Base-by-base conservation (phyloP, 2,888 invertebrate genomes). In the Luffia ferchaultella region DNA sequence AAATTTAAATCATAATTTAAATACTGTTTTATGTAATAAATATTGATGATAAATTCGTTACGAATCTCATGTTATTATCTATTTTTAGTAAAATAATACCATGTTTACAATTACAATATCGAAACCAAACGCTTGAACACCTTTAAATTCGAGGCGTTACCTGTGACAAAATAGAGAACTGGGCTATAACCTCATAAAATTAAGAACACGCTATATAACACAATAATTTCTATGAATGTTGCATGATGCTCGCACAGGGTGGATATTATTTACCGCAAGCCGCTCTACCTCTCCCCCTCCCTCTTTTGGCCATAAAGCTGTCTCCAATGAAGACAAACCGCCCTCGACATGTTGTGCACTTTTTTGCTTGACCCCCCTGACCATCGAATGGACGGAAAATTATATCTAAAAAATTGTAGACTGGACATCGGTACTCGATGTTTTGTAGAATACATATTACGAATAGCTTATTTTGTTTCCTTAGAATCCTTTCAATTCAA, bases 231-330 rank as follows among this genome's bases (percentile, higher is more conserved):
- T 63, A 80, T 82, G 79, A 78, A 82, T 79, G 78, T 79, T 76
- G 76, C 75, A 80, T 79, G 79, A 75, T 72, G 68, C 70, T 62
- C 50, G 45, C 69, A 70, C 69, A 44, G 72, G 70, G 70, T 63
- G 64, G 72, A 68, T 79, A 80, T 82, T 80, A 78, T 80, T 79
- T 77, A 77, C 78, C 76, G 73, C 65, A 63, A 41, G 40, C 46
- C 19, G 42, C 73, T 73, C 65, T 61, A 55, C 16, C 30, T 7
- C 30, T 12, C 30, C 30, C 5, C 30, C 30, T 3, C 30, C 30
- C 30, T 12, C 30, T 30, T 12, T 30, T 12, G 30, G 64, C 70
- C 62, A 76, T 82, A 82, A 83, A 80, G 68, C 78, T 77, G 80
- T 79, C 78, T 41, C 55, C 58, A 68, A 77, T 75, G 74, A 75